These are phyloP conservation scores for Chunga burmeisteri DNA, from an alignment of 2,113 vertebrate species.

Conservation along the genomic window DNA sequence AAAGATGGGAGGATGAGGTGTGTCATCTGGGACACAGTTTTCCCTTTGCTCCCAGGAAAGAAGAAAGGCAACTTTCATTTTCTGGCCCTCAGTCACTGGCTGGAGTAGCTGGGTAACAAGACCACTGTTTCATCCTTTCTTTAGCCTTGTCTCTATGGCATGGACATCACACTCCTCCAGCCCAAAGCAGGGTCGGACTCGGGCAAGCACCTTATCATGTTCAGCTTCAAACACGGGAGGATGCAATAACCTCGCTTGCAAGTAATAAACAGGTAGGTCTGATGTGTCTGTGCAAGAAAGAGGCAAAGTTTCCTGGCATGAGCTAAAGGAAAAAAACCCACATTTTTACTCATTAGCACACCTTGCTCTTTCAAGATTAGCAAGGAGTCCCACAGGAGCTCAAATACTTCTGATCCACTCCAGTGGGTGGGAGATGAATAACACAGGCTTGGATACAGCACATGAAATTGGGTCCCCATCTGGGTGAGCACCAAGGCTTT, in stretches of 20 bases:
- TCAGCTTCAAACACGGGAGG: neutral
- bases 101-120: neutral
- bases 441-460: neutral
- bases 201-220: neutral
- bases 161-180: neutral
- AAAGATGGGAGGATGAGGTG: neutral
- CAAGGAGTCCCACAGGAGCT: neutral
- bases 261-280: neutral
- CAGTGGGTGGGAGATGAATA: neutral
- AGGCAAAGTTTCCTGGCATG: neutral
- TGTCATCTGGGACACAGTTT: neutral
- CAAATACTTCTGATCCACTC: neutral
- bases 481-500: neutral
- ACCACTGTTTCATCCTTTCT: neutral
- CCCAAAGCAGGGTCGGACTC: neutral
- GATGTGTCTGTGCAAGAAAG: neutral
- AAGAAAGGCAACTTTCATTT: neutral
- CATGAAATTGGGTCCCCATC: neutral
- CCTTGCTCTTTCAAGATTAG: neutral
- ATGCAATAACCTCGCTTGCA: neutral
- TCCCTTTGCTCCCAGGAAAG: neutral
- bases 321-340: neutral
- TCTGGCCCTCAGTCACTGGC: neutral
- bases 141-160: accelerated
- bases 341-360: neutral